These are phyloP conservation scores for Callithrix jacchus DNA, from an alignment of 2,113 vertebrate species.

Conservation along the genomic window DNA sequence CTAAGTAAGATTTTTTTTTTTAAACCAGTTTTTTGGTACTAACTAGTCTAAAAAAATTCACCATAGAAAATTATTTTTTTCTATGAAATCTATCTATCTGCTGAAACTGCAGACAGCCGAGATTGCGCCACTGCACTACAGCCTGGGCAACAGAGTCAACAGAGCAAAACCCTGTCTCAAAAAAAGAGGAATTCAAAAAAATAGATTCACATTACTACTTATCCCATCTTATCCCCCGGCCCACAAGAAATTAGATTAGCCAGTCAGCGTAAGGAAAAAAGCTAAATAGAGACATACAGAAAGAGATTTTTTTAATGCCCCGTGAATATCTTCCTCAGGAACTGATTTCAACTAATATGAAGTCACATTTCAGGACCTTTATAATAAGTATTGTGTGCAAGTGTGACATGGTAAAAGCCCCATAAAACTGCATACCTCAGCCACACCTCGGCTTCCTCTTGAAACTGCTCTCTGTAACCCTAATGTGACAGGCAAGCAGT, in stretches of 20 bases:
- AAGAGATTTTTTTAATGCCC: neutral
- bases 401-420: too few relatives aligned
- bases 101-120: too few relatives aligned
- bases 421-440: too few relatives aligned
- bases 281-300: neutral
- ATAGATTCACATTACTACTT: neutral
- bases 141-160: too few relatives aligned
- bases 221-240: rapidly evolving
- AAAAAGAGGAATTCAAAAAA: neutral
- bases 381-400: neutral
- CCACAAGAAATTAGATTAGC: neutral
- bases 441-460: too few relatives aligned
- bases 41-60: neutral
- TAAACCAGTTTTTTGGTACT: neutral
- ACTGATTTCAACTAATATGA: neutral
- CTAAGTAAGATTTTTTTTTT: neutral
- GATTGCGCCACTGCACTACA: too few relatives aligned
- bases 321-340: neutral
- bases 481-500: too few relatives aligned
- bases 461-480: too few relatives aligned
- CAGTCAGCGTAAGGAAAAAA: neutral
- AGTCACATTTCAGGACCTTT: neutral
- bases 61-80: neutral
- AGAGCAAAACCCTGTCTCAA: neutral
- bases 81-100: neutral